Evolutionary conservation across 2,113 vertebrate genomes (phyloP).

Genomic region (Procavia capensis): DNA sequence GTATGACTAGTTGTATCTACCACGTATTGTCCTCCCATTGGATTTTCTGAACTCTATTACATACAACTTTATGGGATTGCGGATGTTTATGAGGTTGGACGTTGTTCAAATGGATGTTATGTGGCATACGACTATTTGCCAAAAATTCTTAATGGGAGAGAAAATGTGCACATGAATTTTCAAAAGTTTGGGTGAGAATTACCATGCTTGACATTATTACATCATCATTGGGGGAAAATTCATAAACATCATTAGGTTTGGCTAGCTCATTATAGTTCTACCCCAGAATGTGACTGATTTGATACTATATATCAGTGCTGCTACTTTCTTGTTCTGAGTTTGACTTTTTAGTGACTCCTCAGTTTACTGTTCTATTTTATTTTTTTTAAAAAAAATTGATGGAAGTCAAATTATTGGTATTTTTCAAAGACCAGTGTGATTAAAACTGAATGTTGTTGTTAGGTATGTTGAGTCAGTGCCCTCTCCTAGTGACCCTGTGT

Average conservation of each 20-base stretch:
- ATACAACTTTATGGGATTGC: too few species aligned
- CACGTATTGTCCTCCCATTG: too few species aligned
- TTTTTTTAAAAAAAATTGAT: background rate
- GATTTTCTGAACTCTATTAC: too few species aligned
- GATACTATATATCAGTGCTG: background rate
- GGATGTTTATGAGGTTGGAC: too few species aligned
- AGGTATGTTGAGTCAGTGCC: background rate
- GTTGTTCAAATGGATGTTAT: too few species aligned
- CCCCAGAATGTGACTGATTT: background rate
- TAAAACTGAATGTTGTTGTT: background rate
- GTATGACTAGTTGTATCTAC: too few species aligned
- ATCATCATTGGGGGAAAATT: background rate
- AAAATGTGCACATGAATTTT: background rate
- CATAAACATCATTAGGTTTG: background rate
- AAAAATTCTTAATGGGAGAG: background rate
- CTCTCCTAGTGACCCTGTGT: too few species aligned
- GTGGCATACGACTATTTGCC: background rate
- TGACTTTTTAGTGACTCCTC: background rate
- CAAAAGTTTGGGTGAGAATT: background rate
- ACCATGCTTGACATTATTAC: background rate
- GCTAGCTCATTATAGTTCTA: background rate
- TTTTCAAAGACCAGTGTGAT: background rate
- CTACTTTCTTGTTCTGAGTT: background rate
- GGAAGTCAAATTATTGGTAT: background rate
- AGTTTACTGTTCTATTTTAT: background rate